Base-by-base conservation (phyloP, 2,888 invertebrate species). In the Euproctis similis region DNA sequence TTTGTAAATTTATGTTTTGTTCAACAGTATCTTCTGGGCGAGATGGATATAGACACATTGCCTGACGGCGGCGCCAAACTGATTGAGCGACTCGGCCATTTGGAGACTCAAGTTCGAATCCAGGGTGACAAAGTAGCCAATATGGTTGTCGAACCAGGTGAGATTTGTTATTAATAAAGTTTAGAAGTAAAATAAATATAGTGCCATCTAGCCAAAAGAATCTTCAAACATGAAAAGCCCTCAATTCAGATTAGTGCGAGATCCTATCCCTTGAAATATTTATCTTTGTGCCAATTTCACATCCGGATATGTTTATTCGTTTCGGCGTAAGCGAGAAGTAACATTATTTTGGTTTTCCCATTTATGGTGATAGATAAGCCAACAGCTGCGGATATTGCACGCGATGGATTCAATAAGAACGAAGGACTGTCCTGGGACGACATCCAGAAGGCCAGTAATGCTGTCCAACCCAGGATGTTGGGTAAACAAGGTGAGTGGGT, bases 31-130 rank as follows among this genome's bases (percentile, higher is more conserved):
- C 56, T 85, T 0, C 42, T 85, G 14, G 68, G 73, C 9, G 62
- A 66, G 28, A 76, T 82, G 78, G 77, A 81, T 12, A 39, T 76
- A 33, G 45, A 56, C 7, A 60, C 68, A 0, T 65, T 92, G 4
- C 90, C 90, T 0, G 92, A 92, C 53, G 85, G 87, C n/a, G 92
- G 92, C 0, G 59, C 65, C 10, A 86, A 85, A 52, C 66, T 92
- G 28, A 62, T 71, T 1, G 63, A 81, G 24, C 84, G 87, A 12
- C 80, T 87, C 11, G 59, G 69, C 0, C 48, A 51, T 0, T 55
- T 89, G 12, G 77, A 86, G 49, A 46, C 41, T 1, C 72, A 84
- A 38, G 70, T 88, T 11, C 59, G 70, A 1, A 51, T 51, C 1
- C 86, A 88, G 44, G 71, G 68, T 1, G 68, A 76, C 24, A 80